Conservation (phyloP, 2,113 vertebrate genomes). For the Empidonax alnorum region DNA sequence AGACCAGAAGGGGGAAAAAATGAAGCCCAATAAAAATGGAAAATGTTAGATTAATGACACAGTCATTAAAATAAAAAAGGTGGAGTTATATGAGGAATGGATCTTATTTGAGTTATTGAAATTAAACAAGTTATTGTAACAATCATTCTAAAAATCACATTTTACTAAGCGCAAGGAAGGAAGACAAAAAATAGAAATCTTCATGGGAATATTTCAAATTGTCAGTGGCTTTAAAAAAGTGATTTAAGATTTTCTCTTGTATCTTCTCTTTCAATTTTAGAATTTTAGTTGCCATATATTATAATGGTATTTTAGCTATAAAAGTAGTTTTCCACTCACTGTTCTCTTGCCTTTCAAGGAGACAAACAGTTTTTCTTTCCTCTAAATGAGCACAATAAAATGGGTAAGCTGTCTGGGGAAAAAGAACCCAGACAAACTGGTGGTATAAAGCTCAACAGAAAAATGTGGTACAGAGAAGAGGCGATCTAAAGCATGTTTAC, state of each 20-base stretch:
- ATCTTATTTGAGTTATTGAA: slow-evolving; percentile 47
- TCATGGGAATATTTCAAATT: slow-evolving; percentile 57
- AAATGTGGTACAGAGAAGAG: slow-evolving; percentile 58
- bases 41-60: slow-evolving; percentile 58
- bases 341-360: slow-evolving; percentile 57
- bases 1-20: slow-evolving; percentile 46
- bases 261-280: slow-evolving; percentile 60
- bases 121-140: slow-evolving; percentile 65
- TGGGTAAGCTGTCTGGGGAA: slow-evolving; percentile 43
- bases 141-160: slow-evolving; percentile 59
- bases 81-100: slow-evolving; percentile 52
- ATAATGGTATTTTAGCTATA: slow-evolving; percentile 63
- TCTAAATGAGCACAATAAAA: slow-evolving; percentile 71
- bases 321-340: slow-evolving; percentile 67
- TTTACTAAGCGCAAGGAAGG: slow-evolving; percentile 36
- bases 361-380: slow-evolving; percentile 70
- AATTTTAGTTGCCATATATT: slow-evolving; percentile 64
- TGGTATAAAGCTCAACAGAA: slow-evolving; percentile 62
- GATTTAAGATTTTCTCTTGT: slow-evolving; percentile 52
- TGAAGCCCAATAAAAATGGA: slow-evolving; percentile 68
- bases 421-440: slow-evolving; percentile 32
- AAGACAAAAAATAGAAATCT: slow-evolving; percentile 37
- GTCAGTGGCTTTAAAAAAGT: slow-evolving; percentile 54
- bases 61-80: slow-evolving; percentile 65
- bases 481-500: slow-evolving; percentile 38